Evolutionary conservation across 2,888 invertebrate species (phyloP), one percentile per base, ranked within the genome.

Genomic region (Hyposoter didymator): DNA sequence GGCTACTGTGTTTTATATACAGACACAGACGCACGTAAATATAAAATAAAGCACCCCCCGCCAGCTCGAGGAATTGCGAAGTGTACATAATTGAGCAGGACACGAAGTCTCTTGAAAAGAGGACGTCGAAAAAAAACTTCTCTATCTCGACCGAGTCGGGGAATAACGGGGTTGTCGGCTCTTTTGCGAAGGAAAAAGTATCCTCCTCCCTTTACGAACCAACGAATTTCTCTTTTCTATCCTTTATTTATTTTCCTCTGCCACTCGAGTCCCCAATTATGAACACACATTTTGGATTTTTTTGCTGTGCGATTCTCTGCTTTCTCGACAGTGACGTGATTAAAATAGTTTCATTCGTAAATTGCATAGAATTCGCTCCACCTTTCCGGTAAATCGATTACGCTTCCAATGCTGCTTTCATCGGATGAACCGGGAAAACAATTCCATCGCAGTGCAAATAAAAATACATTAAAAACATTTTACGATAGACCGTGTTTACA

Each of bases 51-150:
- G 69, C 55, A 19, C 78, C 76, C 66, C 79, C 59, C 76, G 69
- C 72, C 76, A 73, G 52, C 69, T 79, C 75, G 67, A 47, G 78
- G 76, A 85, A 84, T 83, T 82, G 85, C 78, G 69, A 70, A 52
- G 78, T 78, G 79, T 80, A 52, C 76, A 73, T 85, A 84, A 85
- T 85, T 83, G 79, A 70, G 79, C 78, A 55, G 22, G 84, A 82
- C 75, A 64, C 78, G 78, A 43, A 22, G 55, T 43, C n/a, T 22
- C 43, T 28, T 45, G 64, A 28, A 49, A 67, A 81, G 72, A 78
- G 39, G 66, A 72, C 14, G 43, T 52, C 62, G 22, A 43, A 82
- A 78, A 64, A 19, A 73, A 75, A 22, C 14, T 76, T 67, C 35
- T 55, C 35, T n/a, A 66, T 43, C 52, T 78, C 52, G 47, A 47